These are phyloP conservation scores for Solea senegalensis DNA, from an alignment of 2,113 vertebrate genomes.

Conservation along the genomic window DNA sequence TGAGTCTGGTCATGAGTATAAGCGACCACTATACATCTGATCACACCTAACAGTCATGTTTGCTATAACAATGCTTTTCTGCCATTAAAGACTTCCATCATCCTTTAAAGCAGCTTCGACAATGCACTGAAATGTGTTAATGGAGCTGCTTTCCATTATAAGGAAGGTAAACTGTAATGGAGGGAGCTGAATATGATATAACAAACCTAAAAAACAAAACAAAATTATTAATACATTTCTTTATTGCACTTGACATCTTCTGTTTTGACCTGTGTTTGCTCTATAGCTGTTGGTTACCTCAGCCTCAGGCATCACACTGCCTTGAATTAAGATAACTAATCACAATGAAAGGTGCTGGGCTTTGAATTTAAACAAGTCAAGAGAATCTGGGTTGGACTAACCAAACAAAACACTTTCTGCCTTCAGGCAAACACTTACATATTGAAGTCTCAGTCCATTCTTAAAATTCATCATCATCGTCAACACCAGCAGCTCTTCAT, in stretches of 20 bases:
- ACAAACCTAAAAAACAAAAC: constrained; percentile 10
- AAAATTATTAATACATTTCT: background rate
- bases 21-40: constrained; percentile 15
- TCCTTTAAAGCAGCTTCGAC: too few relatives aligned
- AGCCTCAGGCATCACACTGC: constrained; percentile 1
- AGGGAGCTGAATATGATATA: background rate
- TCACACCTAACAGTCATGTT: constrained; percentile 11
- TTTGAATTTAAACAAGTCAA: constrained; percentile 16
- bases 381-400: background rate
- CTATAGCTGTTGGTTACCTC: constrained; percentile 39
- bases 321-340: constrained; percentile 27
- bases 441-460: constrained; percentile 9
- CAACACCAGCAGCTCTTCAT: constrained; percentile 14
- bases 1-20: constrained; percentile 23
- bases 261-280: constrained; percentile 7
- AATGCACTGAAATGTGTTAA: too few relatives aligned
- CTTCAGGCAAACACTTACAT: constrained; percentile 14
- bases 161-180: background rate
- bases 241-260: background rate
- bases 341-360: constrained; percentile 8
- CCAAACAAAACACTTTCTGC: constrained; percentile 1
- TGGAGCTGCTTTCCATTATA: background rate
- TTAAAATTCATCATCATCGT: constrained; percentile 12
- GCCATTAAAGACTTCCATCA: too few relatives aligned
- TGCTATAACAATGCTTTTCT: constrained; percentile 6